Evolutionary conservation across 1,140 invertebrate genomes (phyloP).

Genomic region (Nebria ingens): DNA sequence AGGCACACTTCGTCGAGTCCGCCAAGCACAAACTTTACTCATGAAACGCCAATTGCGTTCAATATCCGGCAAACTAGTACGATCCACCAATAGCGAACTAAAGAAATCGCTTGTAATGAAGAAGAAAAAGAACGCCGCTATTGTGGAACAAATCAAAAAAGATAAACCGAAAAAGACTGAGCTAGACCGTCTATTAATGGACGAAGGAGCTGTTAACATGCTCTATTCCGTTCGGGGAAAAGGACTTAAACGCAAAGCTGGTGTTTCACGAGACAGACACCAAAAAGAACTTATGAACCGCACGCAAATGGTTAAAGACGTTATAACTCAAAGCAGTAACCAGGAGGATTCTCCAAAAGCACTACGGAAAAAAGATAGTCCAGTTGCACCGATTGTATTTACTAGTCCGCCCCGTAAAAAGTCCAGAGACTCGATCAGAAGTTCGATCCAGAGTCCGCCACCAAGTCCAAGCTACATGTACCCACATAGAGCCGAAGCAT

Average conservation of each 20-base stretch:
- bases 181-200: conserved; percentile 65
- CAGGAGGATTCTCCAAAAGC: conserved; percentile 26
- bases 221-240: conserved; percentile 56
- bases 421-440: conserved; percentile 35
- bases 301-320: conserved; percentile 34
- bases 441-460: conserved; percentile 27
- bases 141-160: conserved; percentile 15
- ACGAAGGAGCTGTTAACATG: conserved; percentile 78
- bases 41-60: not conserved
- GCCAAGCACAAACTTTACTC: not conserved
- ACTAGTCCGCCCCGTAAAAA: conserved; percentile 42
- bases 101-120: not conserved
- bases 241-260: conserved; percentile 24
- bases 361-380: conserved; percentile 33
- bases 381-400: conserved; percentile 37
- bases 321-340: conserved; percentile 26
- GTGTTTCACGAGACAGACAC: conserved; percentile 39
- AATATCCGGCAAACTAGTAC: not conserved
- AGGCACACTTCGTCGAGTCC: not conserved
- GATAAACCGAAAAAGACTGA: conserved; percentile 38
- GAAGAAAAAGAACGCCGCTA: conserved; percentile 8
- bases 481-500: conserved; percentile 54
- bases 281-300: conserved; percentile 41
- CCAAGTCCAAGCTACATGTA: conserved; percentile 34
- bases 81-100: not conserved